Conservation (phyloP, 1,140 invertebrate species). For the Himalopsyche phryganea region DNA sequence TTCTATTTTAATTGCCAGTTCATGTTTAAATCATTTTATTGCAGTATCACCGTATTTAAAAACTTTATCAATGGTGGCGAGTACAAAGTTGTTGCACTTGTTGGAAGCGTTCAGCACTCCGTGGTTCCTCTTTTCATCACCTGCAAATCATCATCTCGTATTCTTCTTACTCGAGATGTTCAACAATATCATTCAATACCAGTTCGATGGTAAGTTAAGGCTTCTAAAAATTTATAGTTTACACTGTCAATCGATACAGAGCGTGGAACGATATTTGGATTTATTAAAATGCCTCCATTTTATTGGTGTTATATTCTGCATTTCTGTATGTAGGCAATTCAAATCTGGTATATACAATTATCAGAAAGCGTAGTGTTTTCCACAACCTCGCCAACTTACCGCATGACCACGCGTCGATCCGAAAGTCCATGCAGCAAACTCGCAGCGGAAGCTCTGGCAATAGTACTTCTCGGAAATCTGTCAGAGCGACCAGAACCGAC, state of each 20-base stretch:
- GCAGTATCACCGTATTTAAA: conserved; percentile 98
- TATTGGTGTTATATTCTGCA: too few relatives aligned
- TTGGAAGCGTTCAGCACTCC: conserved; percentile 98
- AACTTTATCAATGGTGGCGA: conserved; percentile 97
- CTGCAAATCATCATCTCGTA: conserved; percentile 95
- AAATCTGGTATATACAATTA: conserved; percentile 98
- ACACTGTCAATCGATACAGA: too few relatives aligned
- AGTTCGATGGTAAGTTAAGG: conserved; percentile 92
- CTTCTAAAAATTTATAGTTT: too few relatives aligned
- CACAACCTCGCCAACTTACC: conserved; percentile 94
- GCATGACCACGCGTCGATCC: conserved; percentile 85
- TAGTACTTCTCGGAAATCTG: conserved; percentile 10
- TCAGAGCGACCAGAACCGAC: conserved; percentile 33
- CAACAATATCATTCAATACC: conserved; percentile 99
- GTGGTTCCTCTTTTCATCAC: conserved; percentile 96
- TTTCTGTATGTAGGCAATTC: conserved; percentile 89
- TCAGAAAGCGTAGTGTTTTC: conserved; percentile 95
- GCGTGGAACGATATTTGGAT: too few relatives aligned
- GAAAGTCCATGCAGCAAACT: conserved; percentile 71
- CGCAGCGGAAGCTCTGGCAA: conserved; percentile 15
- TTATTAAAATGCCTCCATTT: too few relatives aligned
- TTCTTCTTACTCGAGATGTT: conserved; percentile 99
- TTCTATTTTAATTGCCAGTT: too few relatives aligned
- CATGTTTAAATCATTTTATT: conserved; percentile 9
- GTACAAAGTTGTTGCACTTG: conserved; percentile 95